Base-by-base conservation (phyloP, 2,888 invertebrate genomes). In the Globia sparganii region DNA sequence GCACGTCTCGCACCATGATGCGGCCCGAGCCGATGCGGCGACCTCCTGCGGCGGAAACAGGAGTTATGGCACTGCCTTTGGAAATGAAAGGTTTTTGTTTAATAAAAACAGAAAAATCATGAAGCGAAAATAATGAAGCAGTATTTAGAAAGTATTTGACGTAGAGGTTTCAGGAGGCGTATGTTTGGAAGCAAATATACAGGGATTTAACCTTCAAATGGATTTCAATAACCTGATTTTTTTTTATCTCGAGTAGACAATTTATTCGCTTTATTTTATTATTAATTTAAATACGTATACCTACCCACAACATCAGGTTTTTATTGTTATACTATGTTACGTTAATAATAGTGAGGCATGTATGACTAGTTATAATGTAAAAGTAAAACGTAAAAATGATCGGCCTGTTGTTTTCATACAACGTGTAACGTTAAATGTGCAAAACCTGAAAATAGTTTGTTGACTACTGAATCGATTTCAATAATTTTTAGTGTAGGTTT, bases 1-100 rank as follows among this genome's bases (percentile, higher is more conserved):
- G 88, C 91, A 97, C 96, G 91, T 97, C 97, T 49, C 98, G 97
- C 81, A 98, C 97, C 95, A 98, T 97, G 81, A 99, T 97, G 18
- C 99, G 97, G 0, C 99, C 99, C 89, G 99, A 99, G 9, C 99
- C 99, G 90, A 99, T 98, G 66, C 99, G 98, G 5, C 97, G 95
- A 67, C 94, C 96, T 75, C 91, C 92, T 92, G 78, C 0, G 5
- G 25, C 21, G 21, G 56, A 58, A 28, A 62, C 15, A 62, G 25
- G 15, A 46, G 66, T 75, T 66, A 37, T 46, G 13, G n/a, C 31
- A 37, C 68, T 68, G 68, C 34, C 68, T 68, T n/a, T 74, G 31
- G 15, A 74, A 56, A 73, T 56, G 0, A 72, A 49, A 72, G 1
- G n/a, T 1, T 21, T 37, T 18, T 11, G 2, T 58, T 68, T 6